Evolutionary conservation across 2,888 invertebrate species (phyloP).

Genomic region (Sarcophaga caerulescens): DNA sequence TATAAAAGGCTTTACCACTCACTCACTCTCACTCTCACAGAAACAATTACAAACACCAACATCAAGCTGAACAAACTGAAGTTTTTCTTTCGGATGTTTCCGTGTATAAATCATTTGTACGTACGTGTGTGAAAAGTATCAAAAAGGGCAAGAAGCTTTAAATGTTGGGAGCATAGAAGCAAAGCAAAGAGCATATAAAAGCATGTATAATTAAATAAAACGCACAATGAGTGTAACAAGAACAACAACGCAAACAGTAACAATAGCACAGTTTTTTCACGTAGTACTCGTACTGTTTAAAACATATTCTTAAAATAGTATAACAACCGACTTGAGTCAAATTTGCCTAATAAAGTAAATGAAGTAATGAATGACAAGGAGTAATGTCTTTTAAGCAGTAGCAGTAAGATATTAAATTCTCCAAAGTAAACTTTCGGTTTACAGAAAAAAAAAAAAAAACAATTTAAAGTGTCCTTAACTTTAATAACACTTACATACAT

Average conservation of each 20-base stretch:
- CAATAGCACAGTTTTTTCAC: not conserved
- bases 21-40: not conserved
- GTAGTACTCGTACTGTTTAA: not conserved
- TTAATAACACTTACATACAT: no score
- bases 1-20: not conserved
- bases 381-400: no score
- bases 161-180: no score
- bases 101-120: not conserved
- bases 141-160: not conserved
- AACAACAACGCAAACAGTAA: no score
- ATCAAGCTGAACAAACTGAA: not conserved
- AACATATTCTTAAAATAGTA: not conserved
- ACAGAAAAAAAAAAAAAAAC: no score
- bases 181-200: not conserved
- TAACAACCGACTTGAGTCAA: not conserved
- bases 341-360: not conserved
- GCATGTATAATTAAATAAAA: constrained; percentile 6
- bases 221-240: not conserved
- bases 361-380: no score
- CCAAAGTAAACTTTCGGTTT: no score
- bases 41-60: no score
- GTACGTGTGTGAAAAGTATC: not conserved
- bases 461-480: no score
- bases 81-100: not conserved
- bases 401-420: no score